These are phyloP conservation scores for Phortica okadai DNA, from an alignment of 2,888 invertebrate species.

Conservation along the genomic window DNA sequence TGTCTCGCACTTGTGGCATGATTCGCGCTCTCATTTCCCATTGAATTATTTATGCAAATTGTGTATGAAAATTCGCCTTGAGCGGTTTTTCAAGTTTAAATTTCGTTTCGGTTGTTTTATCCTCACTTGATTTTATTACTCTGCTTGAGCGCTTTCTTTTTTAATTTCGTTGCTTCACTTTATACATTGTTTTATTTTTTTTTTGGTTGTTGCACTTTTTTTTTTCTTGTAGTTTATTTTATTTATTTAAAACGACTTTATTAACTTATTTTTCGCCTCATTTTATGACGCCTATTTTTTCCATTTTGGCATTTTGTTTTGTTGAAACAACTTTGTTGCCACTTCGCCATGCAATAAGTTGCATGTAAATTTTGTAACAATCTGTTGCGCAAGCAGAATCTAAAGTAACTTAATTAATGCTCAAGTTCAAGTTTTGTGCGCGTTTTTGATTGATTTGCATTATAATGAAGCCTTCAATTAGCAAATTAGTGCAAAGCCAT, in stretches of 20 bases:
- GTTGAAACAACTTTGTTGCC: background rate
- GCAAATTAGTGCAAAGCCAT: too few species aligned
- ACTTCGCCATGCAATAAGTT: too few species aligned
- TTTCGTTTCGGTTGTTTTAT: constrained; percentile 25
- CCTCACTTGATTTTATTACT: constrained; percentile 25
- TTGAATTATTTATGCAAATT: constrained; percentile 43
- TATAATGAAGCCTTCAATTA: too few species aligned
- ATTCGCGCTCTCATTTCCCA: background rate
- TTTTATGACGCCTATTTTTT: too few species aligned
- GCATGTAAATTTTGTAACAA: too few species aligned
- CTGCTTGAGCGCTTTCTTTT: constrained; percentile 6
- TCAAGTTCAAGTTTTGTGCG: too few species aligned
- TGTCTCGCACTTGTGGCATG: background rate
- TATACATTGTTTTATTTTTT: too few species aligned
- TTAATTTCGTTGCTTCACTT: background rate
- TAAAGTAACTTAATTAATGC: too few species aligned
- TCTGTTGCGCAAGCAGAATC: too few species aligned
- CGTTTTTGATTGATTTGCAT: too few species aligned
- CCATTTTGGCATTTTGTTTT: background rate
- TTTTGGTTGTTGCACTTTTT: too few species aligned
- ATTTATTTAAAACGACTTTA: background rate
- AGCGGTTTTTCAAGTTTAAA: constrained; percentile 39
- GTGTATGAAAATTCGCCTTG: constrained; percentile 32
- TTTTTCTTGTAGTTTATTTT: background rate
- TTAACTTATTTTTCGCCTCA: too few species aligned